Evolutionary conservation across 1,140 invertebrate genomes (phyloP), one percentile per base, ranked within the genome.

Genomic region (Amyelois transitella): DNA sequence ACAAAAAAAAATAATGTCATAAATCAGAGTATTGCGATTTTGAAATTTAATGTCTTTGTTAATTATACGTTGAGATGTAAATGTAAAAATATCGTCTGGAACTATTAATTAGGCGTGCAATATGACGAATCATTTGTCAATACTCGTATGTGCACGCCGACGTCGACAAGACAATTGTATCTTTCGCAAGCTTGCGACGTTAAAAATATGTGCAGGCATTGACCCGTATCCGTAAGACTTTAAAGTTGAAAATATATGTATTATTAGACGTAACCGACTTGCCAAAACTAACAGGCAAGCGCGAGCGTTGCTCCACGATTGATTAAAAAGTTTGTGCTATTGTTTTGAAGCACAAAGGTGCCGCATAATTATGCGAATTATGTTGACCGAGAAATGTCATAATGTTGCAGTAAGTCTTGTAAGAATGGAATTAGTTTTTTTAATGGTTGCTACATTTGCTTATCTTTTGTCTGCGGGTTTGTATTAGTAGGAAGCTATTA

Each of bases 291-390:
- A 70, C 64, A 65, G 49, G 56, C 60, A 61, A 19, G 59, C 28
- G 48, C 54, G 63, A 62, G 57, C 56, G 58, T 60, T 62, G 68
- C 60, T 68, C 64, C 57, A 62, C 76, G 75, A 81, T 77, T 77
- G 72, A 81, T 81, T 81, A 75, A 81, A 77, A 81, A 75, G 69
- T 69, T 67, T 66, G 70, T 63, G 67, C 70, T 62, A 77, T 79
- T 75, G 75, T 79, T 70, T 78, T 54, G 51, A 51, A 44, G 69
- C 38, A 68, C 66, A 68, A 72, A 57, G 67, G 53, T 44, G 28
- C 17, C 56, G 18, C 58, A 53, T 70, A 66, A 71, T 68, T 72
- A 77, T 64, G 58, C 62, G 53, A 60, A 66, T 63, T 64, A 54
- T 55, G n/a, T 43, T 17, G 51, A 21, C 20, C 45, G 20, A 48